Conservation (phyloP, 2,113 vertebrate species). For the Tragelaphus scriptus region DNA sequence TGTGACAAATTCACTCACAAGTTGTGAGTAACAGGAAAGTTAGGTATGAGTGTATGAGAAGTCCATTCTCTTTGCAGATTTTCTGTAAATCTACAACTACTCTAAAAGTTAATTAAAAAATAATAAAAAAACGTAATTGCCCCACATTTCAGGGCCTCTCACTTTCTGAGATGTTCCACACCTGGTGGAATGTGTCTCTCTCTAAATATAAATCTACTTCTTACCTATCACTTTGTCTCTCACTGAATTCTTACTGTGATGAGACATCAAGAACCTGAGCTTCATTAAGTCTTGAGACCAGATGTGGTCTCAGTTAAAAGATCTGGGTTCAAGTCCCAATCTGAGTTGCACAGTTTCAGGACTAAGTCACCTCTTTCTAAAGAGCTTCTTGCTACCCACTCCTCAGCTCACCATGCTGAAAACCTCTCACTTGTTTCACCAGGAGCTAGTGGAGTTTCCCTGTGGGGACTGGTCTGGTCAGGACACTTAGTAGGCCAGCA, state of each 20-base stretch:
- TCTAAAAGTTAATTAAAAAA: neutral
- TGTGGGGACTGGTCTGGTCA: neutral
- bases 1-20: neutral
- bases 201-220: neutral
- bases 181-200: neutral
- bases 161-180: neutral
- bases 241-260: neutral
- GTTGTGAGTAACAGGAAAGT: neutral
- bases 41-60: neutral
- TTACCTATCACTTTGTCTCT: neutral
- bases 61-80: neutral
- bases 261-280: neutral
- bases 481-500: neutral
- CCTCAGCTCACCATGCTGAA: neutral
- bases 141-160: neutral
- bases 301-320: neutral
- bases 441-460: neutral
- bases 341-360: neutral
- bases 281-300: neutral
- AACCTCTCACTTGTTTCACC: neutral
- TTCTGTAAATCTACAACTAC: neutral
- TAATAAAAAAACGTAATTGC: neutral
- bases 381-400: neutral
- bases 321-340: neutral
- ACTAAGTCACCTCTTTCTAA: neutral